Conservation (phyloP, 1,140 invertebrate species). For the Drosophila yakuba region DNA sequence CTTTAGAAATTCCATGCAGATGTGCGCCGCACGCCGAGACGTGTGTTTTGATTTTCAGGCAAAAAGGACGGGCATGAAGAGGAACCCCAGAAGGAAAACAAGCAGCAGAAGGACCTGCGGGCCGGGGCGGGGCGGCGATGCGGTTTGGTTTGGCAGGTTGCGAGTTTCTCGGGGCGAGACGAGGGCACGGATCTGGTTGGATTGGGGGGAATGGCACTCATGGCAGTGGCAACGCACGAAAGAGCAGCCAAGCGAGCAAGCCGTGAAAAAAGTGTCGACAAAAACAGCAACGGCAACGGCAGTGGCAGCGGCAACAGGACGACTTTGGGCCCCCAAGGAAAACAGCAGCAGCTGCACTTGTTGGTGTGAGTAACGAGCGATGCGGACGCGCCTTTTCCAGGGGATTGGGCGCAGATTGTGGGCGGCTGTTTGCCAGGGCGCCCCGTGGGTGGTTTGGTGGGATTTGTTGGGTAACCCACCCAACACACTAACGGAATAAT, state of each 20-base stretch:
- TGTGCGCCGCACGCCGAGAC: constrained; percentile 82
- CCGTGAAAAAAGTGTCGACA: constrained; percentile 82
- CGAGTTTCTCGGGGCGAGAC: constrained; percentile 1
- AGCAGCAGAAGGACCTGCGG: constrained; percentile 24
- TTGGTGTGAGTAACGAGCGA: constrained; percentile 81
- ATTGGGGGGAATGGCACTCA: constrained; percentile 3
- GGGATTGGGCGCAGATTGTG: not conserved
- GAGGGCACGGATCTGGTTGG: constrained; percentile 5
- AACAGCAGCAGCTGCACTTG: constrained; percentile 65
- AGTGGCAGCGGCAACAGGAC: constrained; percentile 49
- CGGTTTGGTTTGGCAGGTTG: constrained; percentile 40
- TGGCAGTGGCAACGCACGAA: constrained; percentile 74
- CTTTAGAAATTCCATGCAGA: constrained; percentile 83
- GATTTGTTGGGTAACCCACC: constrained; percentile 55
- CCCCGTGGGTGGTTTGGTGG: constrained; percentile 2
- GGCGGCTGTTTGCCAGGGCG: not conserved
- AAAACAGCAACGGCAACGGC: constrained; percentile 62
- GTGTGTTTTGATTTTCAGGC: constrained; percentile 82
- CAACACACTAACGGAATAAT: constrained; percentile 81
- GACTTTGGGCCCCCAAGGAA: constrained; percentile 50
- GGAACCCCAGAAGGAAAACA: constrained; percentile 55
- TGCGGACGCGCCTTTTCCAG: constrained; percentile 71
- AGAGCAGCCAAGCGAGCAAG: constrained; percentile 81
- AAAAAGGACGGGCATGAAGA: constrained; percentile 45
- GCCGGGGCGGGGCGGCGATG: constrained; percentile 24